Base-by-base conservation (phyloP, 2,888 invertebrate genomes). In the Melipona bicolor region DNA sequence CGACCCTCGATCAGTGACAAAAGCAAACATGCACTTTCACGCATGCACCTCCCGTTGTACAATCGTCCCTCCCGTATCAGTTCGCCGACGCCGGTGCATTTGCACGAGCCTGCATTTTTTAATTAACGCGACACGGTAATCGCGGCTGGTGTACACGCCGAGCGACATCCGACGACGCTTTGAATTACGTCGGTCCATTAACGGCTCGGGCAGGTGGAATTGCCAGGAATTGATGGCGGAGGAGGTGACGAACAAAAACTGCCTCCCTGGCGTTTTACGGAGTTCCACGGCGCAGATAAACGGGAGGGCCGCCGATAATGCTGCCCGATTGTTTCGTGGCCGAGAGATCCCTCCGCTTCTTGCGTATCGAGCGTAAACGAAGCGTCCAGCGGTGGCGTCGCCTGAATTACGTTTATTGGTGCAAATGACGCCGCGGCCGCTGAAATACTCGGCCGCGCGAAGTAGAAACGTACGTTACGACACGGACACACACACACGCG, bases 381-480 rank as follows among this genome's bases (percentile, higher is more conserved):
- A 64, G 65, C n/a, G 50, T 27, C 61, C 24, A 61, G 6, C 19
- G 52, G 17, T 61, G 61, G 27, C 70, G 54, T 61, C 49, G 9
- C 36, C 54, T 86, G 75, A 88, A 81, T 84, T 84, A 86, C 70
- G 61, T 79, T 88, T 84, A 88, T 88, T 81, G 69, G 21, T 56
- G 61, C 32, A 74, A 70, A 78, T 59, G 65, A 77, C 74, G 70
- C 74, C 15, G 67, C 27, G 61, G 49, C 65, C 49, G n/a, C 19
- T 69, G 74, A 80, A 76, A 83, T 61, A 74, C 54, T 82, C 83
- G 74, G 50, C 15, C 52, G 71, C 71, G 72, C 67, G 61, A 27
- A 83, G 64, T 59, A 13, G 72, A 65, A 59, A 56, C 76, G 77
- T 65, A 69, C 65, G 50, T 81, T 83, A 77, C 62, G 77, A 61